Percentiles rank a stretch among this genome's conserved stretches.
These are phyloP conservation scores for Paramisgurnus dabryanus DNA, from an alignment of 2,113 vertebrate genomes.

Conservation along the genomic window DNA sequence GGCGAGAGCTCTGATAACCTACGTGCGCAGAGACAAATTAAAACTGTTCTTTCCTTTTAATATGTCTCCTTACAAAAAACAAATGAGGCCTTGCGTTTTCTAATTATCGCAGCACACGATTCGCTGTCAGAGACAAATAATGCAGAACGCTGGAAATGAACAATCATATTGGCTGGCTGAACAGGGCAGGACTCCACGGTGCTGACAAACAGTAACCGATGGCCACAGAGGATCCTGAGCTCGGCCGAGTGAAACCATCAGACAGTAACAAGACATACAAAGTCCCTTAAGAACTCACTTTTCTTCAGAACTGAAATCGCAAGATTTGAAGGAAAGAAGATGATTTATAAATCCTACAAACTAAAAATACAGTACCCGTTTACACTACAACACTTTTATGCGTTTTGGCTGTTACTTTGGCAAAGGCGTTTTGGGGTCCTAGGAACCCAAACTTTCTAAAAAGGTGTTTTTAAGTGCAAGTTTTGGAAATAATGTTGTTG, in stretches of 20 bases:
- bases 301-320: not conserved
- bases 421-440: too few species aligned
- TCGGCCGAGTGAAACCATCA: not conserved
- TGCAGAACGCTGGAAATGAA: slow-evolving; percentile 62
- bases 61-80: slow-evolving; percentile 69
- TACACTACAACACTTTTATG: too few species aligned
- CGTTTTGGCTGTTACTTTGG: too few species aligned
- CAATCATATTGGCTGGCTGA: slow-evolving; percentile 73
- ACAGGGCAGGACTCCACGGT: slow-evolving; percentile 59
- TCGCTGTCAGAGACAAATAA: slow-evolving; percentile 37
- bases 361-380: too few species aligned
- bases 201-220: slow-evolving; percentile 67
- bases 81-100: slow-evolving; percentile 72
- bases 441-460: too few species aligned
- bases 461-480: too few species aligned
- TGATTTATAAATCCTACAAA: too few species aligned
- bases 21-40: slow-evolving; percentile 32
- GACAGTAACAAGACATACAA: slow-evolving; percentile 32
- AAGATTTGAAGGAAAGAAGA: too few species aligned
- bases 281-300: slow-evolving; percentile 18
- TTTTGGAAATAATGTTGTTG: too few species aligned
- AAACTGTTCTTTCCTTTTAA: slow-evolving; percentile 47
- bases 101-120: slow-evolving; percentile 62
- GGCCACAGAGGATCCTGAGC: slow-evolving; percentile 59
- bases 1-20: slow-evolving; percentile 24